Base-by-base conservation (phyloP, 2,113 vertebrate species). In the Colaptes auratus region DNA sequence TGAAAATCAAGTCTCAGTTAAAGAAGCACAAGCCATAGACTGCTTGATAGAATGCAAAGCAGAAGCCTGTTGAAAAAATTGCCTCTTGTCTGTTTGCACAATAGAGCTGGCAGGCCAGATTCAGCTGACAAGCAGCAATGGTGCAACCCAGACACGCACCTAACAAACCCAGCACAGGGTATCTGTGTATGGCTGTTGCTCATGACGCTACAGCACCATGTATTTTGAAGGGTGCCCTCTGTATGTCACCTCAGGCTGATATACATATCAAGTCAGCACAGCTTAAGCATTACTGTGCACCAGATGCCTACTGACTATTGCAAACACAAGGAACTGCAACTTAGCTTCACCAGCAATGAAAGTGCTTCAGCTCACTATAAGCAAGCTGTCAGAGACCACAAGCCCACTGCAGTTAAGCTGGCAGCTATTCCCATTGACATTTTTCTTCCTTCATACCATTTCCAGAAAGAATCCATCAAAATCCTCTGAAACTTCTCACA, bases 241-340 rank as follows among this genome's bases (percentile, higher is more conserved):
- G 31, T 14, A 53, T 4, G 15, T 1, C 0, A 15, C 64, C 53
- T 67, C 77, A 48, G 1, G 0, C 61, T 30, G 58, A 9, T 3
- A 64, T 30, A 48, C 35, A 46, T 28, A 46, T 21, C 53, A 46
- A 27, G 31, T 2, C 42, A 50, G 64, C 42, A 15, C 44, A 58
- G 59, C 23, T 39, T 16, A 12, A 76, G 78, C 39, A 13, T 15
- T 12, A 10, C 33, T 8, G 44, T 2, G 18, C 63, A 13, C 25
- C 84, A 71, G 79, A 52, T 76, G 44, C 31, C 30, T 25, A 30
- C 1, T 0, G 16, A 20, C 66, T 21, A 15, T 1, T 31, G n/a
- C 35, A 71, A 61, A 44, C 1, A 0, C 73, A 39, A 52, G 58
- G 31, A 70, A 82, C 60, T 21, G 6, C 15, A 20, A 19, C 44